Evolutionary conservation across 2,888 invertebrate genomes (phyloP), one percentile per base, ranked within the genome.

Genomic region (Drosophila pegasa): DNA sequence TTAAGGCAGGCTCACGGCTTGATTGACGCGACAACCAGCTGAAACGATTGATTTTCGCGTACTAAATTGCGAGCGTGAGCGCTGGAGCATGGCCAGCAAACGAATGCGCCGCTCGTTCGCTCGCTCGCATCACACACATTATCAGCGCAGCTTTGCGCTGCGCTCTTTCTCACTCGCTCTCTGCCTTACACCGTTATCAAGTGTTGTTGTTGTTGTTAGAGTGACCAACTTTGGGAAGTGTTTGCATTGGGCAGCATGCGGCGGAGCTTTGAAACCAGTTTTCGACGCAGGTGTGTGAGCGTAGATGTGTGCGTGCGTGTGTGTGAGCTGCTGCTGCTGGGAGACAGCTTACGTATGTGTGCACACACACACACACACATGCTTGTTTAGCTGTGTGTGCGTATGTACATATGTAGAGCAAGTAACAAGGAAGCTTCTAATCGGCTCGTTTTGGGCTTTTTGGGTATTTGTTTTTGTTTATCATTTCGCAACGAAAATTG

Each of bases 31-130:
- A 84, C 75, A 74, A 78, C 89, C 83, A 68, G 18, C 79, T 62
- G 67, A 80, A 75, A 72, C 89, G 83, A 89, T 90, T 84, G 90
- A 81, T 88, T 75, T 89, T 88, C 78, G 86, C 88, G 64, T 76
- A 91, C 91, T 90, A 73, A 80, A 89, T 73, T 76, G 64, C 70
- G 72, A 76, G 70, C 65, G 67, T 57, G 56, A 60, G 68, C 68
- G 48, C 33, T 66, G 57, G 61, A 79, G 63, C 72, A 64, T 56
- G 6, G 67, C 77, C 60, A 62, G 61, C 52, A 64, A 78, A 55
- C 41, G 31, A 59, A n/a, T n/a, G n/a, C n/a, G n/a, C n/a, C n/a
- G n/a, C n/a, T n/a, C n/a, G n/a, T n/a, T n/a, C n/a, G 20, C 45
- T n/a, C 55, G 45, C 31, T 74, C 50, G 75, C 63, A 75, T 59